phyloP scores from a whole-genome alignment of 2,113 vertebrate genomes.

The Corythoichthys intestinalis region DNA sequence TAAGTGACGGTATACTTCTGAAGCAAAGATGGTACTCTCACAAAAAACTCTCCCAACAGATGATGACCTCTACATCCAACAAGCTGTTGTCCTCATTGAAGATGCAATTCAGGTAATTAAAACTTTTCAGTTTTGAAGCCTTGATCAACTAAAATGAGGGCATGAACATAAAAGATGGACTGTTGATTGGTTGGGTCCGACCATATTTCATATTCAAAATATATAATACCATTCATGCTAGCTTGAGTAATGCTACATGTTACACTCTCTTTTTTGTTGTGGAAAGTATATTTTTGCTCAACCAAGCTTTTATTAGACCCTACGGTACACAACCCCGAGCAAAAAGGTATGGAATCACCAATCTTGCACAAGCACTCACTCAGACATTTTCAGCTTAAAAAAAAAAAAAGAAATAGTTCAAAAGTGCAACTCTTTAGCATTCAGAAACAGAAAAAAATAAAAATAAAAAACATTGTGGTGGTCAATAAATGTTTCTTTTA shows the following conservation, averaged over 20 bases:
- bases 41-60: conserved; percentile 35
- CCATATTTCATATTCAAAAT: too few relatives aligned
- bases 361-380: too few relatives aligned
- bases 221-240: not conserved
- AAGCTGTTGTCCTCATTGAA: conserved; percentile 89
- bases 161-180: not conserved
- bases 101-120: conserved; percentile 84
- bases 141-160: not conserved
- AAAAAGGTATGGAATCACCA: too few relatives aligned
- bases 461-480: too few relatives aligned
- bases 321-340: not conserved
- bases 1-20: not conserved
- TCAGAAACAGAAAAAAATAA: too few relatives aligned
- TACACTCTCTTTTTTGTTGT: not conserved
- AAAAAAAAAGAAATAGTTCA: too few relatives aligned
- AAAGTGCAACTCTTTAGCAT: too few relatives aligned
- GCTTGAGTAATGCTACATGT: not conserved
- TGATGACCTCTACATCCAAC: conserved; percentile 77
- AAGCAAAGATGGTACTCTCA: conserved; percentile 4
- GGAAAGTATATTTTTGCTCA: not conserved
- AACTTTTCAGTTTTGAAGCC: not conserved
- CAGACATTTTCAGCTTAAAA: too few relatives aligned
- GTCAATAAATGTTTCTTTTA: too few relatives aligned
- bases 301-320: too few relatives aligned
- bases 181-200: not conserved